Conservation (phyloP, 2,888 invertebrate genomes). For the Acanthacorydalis orientalis region DNA sequence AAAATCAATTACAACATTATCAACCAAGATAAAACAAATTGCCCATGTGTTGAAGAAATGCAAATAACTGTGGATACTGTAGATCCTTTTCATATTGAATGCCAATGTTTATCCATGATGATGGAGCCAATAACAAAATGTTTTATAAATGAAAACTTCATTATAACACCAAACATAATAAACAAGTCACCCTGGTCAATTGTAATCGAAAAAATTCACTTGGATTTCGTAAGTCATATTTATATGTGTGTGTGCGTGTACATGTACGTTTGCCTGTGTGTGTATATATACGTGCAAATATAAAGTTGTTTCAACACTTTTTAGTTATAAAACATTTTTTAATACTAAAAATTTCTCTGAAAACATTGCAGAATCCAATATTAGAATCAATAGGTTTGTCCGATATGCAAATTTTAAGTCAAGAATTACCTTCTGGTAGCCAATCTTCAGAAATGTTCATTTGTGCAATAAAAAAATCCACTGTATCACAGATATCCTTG, state of each 20-base stretch:
- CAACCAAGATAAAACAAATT: slow-evolving; percentile 17
- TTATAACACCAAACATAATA: slow-evolving; percentile 49
- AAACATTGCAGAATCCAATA: too few species aligned
- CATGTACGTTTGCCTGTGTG: too few species aligned
- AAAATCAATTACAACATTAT: slow-evolving; percentile 37
- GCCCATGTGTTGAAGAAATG: slow-evolving; percentile 41
- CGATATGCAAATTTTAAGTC: too few species aligned
- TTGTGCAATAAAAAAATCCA: slow-evolving; percentile 23
- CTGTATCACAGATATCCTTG: slow-evolving; percentile 23
- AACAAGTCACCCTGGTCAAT: slow-evolving; percentile 56
- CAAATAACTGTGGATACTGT: slow-evolving; percentile 41
- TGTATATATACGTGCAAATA: too few species aligned
- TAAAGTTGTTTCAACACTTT: too few species aligned
- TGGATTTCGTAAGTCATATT: slow-evolving; percentile 42
- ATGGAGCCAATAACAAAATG: slow-evolving; percentile 48
- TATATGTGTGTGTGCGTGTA: too few species aligned
- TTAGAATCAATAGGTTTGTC: too few species aligned
- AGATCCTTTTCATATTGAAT: slow-evolving; percentile 52
- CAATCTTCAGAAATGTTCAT: slow-evolving; percentile 18
- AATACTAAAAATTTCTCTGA: too few species aligned
- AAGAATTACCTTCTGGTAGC: background rate
- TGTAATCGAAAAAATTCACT: slow-evolving; percentile 41
- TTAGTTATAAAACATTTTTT: too few species aligned
- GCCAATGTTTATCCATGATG: slow-evolving; percentile 44
- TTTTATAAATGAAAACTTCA: slow-evolving; percentile 48